Evolutionary conservation across 2,797 vertebrate genomes (phyloP), one percentile per base, ranked within the genome.

Genomic region (Pogoniulus pusillus): DNA sequence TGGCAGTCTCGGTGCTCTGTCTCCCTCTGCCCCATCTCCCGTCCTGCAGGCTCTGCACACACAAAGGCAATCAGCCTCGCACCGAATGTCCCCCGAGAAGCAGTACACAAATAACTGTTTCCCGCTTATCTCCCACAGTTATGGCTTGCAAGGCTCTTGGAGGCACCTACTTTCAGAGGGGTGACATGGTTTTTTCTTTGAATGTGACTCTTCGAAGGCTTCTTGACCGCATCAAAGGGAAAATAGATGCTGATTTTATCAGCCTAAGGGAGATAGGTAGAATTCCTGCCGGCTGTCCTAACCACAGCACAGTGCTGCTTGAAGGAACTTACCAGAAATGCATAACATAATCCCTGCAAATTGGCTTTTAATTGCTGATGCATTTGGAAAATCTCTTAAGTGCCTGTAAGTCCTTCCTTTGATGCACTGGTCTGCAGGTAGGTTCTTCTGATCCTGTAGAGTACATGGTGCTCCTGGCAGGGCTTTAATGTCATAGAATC

Each of bases 21-120:
- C 47, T 96, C 70, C 53, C 69, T 93, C 47, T 96, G 88, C 87
- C 91, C 64, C 91, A 60, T 94, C 91, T 85, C 74, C 57, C 4
- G 1, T 90, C 81, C 90, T 90, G 54, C 84, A 43, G 68, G 83
- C 79, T 93, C 78, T 64, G 65, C 86, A 78, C 79, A 93, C 94
- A 93, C 83, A 96, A 87, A 96, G 94, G 92, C 89, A 94, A 91
- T 69, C 79, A 83, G 80, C 79, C 87, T 89, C 69, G 74, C 51
- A 90, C 82, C 70, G 43, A 91, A 66, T 85, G 87, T 80, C 93
- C 82, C 88, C 12, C 3, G 20, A 90, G 92, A 90, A 68, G 68
- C 88, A 69, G 19, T 35, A 13, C 65, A 91, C 92, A 87, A 94
- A 95, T 91, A 91, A 82, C 90, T 75, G 45, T 91, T 95, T 90